Evolutionary conservation across 2,113 vertebrate genomes (phyloP), one percentile per base, ranked within the genome.

Genomic region (Pseudopodoces humilis): DNA sequence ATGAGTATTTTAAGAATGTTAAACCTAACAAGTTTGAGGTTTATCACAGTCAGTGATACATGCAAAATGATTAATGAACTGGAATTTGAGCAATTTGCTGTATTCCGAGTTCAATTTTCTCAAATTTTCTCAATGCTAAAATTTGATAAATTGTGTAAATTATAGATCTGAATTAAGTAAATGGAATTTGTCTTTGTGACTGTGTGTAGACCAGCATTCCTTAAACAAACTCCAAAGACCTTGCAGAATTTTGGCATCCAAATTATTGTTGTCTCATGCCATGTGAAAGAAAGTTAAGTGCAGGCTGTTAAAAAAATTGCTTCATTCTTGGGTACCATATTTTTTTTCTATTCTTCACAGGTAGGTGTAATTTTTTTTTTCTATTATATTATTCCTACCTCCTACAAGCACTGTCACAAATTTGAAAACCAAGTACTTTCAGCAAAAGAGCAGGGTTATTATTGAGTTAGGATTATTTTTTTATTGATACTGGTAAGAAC

Each of bases 261-360:
- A 74, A 39, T 47, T 67, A 5, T 41, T 95, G 27, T 71, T 69
- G 31, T 46, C 13, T 87, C 27, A 46, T 60, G 25, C 27, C 30
- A 3, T n/a, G 41, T 43, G 65, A 74, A 75, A 80, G 30, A 82
- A 76, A 93, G 35, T 59, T 76, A 85, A 88, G 35, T 33, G 17
- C 16, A 65, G 22, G 3, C 47, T 86, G 14, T 74, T 92, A 37
- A 7, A 62, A 89, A 78, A 83, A 67, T 69, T 33, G 12, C 17
- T 11, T 83, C 8, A 31, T 85, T 88, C 60, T 69, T 77, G 4
- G 16, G 50, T 28, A 49, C 27, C 0, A 0, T 65, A 15, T 6
- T 79, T 82, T 90, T 94, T 94, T 85, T 47, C 37, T 80, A 0
- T 68, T 94, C 77, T 86, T 31, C 31, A 74, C 16, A 60, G 33